Percentiles rank a stretch among this genome's conserved stretches.
Conservation (phyloP, 2,113 vertebrate genomes). For the Pygoscelis antarcticus region DNA sequence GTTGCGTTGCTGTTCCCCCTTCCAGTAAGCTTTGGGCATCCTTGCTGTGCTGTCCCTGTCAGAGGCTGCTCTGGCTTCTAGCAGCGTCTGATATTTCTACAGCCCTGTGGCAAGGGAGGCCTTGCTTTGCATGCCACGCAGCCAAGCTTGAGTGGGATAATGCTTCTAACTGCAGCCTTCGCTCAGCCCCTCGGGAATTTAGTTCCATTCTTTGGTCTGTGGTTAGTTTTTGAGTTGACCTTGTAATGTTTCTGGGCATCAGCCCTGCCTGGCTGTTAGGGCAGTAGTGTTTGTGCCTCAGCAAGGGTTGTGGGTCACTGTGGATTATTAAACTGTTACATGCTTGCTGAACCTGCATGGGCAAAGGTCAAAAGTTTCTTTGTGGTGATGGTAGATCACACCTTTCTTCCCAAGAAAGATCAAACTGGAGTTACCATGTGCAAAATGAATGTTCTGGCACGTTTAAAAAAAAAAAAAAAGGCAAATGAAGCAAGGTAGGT, state of each 20-base stretch:
- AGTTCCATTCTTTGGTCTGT: background rate
- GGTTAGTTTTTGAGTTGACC: background rate
- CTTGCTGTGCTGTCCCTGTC: background rate
- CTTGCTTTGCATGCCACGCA: background rate
- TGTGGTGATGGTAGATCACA: background rate
- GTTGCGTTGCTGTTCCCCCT: background rate
- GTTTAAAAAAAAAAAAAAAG: accelerated
- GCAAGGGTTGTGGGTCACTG: background rate
- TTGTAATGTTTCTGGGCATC: background rate
- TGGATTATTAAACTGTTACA: background rate
- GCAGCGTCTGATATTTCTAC: background rate
- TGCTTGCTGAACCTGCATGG: background rate
- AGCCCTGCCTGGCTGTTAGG: background rate
- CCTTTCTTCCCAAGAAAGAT: background rate
- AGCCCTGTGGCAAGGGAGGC: background rate
- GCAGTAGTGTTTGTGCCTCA: background rate
- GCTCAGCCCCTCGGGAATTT: background rate
- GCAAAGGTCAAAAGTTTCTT: background rate
- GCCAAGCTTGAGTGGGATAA: background rate
- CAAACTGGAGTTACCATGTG: background rate
- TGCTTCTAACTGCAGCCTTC: background rate
- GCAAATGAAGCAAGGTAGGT: background rate
- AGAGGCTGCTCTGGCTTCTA: background rate
- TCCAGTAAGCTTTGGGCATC: background rate
- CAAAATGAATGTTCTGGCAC: background rate